These are phyloP conservation scores for Resseliella maxima DNA, from an alignment of 2,888 invertebrate genomes.

Conservation along the genomic window DNA sequence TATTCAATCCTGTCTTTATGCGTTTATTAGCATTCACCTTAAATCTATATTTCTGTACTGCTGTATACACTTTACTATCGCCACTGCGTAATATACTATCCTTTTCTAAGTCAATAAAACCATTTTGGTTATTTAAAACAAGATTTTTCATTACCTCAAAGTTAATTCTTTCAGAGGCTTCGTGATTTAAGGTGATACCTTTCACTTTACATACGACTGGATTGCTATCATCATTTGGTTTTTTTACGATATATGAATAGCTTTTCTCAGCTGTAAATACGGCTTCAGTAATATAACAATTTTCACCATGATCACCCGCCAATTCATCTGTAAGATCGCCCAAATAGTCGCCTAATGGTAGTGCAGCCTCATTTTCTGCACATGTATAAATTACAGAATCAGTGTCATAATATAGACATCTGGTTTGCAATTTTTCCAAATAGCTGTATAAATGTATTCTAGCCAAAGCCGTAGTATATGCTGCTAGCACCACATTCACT, in stretches of 20 bases:
- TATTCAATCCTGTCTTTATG: background rate
- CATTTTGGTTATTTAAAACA: slow-evolving; percentile 59
- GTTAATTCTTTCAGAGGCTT: background rate
- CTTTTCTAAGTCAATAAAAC: background rate
- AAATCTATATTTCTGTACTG: background rate
- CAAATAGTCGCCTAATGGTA: slow-evolving; percentile 62
- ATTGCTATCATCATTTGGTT: background rate
- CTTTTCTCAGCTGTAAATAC: slow-evolving; percentile 62
- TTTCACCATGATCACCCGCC: slow-evolving; percentile 59
- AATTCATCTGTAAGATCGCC: slow-evolving; percentile 65
- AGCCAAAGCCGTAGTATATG: slow-evolving; percentile 64
- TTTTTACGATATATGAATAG: background rate
- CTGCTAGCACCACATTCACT: slow-evolving; percentile 63
- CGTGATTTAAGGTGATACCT: background rate
- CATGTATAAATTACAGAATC: slow-evolving; percentile 63
- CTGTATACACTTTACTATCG: background rate
- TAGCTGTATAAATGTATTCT: slow-evolving; percentile 63
- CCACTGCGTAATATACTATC: background rate
- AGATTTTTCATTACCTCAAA: background rate
- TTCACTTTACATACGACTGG: background rate
- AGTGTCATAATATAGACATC: slow-evolving; percentile 64
- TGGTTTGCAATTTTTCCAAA: slow-evolving; percentile 61
- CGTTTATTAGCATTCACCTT: background rate
- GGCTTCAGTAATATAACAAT: slow-evolving; percentile 62
- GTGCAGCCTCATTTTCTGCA: slow-evolving; percentile 58